Evolutionary conservation across 2,888 invertebrate genomes (phyloP), one percentile per base, ranked within the genome.

Genomic region (Drosophila putrida): DNA sequence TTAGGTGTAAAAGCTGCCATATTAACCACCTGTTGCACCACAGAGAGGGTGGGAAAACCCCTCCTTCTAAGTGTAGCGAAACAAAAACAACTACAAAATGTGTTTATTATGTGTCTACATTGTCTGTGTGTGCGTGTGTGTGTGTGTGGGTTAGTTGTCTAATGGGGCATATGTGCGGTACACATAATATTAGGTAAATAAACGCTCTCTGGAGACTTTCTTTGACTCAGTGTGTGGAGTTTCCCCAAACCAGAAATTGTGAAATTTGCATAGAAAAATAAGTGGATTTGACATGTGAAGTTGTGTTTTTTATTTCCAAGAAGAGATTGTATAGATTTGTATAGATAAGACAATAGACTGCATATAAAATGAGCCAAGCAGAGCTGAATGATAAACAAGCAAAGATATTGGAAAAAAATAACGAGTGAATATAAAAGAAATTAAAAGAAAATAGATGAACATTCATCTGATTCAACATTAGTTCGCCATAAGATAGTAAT

Each of bases 11-110:
- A 88, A 86, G 75, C 75, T 88, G 68, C 73, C 67, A 78, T 88
- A 86, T 88, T 86, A 84, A 88, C 83, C 83, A 84, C 83, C 83
- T 84, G 83, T 84, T 75, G 83, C 72, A 68, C 25, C 11, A 46
- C 20, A 31, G 15, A 1, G 20, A 3, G 25, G 25, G n/a, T n/a
- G n/a, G 13, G 25, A 55, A 15, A 25, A 20, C 31, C 13, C 41
- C 20, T 49, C 41, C 44, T 25, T 38, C 53, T 10, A 28, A 39
- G 49, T 58, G 39, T 41, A 11, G 55, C 27, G 25, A 47, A 59
- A 43, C 15, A 46, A 60, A 43, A 70, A 49, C 55, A 66, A 66
- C 68, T 70, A 65, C 51, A 68, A 60, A 65, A 60, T 28, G 65
- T 75, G 67, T 86, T 84, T 84, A 86, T 86, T 74, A 70, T 78